These are phyloP conservation scores for Aphrocallistes beatrix DNA, from an alignment of 37 sponge, comb jelly and placozoan species.

Conservation along the genomic window DNA sequence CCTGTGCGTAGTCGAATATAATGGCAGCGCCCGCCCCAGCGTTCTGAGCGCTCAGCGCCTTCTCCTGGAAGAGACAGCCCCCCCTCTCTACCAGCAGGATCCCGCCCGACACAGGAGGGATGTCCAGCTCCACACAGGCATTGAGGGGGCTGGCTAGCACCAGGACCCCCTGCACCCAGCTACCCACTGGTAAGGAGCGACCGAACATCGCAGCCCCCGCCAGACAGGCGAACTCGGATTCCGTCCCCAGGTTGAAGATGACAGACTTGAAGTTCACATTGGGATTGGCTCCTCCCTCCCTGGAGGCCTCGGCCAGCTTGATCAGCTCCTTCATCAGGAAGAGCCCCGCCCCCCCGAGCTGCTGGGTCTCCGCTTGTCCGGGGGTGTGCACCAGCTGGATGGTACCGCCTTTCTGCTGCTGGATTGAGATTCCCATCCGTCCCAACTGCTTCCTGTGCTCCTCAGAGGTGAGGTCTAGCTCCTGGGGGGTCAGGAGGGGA, in stretches of 20 bases:
- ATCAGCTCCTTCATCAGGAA: conserved; percentile 55
- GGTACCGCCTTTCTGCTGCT: conserved; percentile 22
- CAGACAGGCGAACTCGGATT: not conserved
- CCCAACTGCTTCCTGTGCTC: conserved; percentile 32
- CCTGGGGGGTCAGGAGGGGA: not conserved
- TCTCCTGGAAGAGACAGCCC: conserved; percentile 73
- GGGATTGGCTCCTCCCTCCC: conserved; percentile 5
- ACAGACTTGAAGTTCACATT: conserved; percentile 21
- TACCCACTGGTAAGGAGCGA: conserved; percentile 25
- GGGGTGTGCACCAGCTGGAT: conserved; percentile 33
- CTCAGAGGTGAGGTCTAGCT: conserved; percentile 29
- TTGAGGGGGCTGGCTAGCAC: conserved; percentile 15
- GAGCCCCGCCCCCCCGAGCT: conserved; percentile 47
- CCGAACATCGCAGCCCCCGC: conserved; percentile 54
- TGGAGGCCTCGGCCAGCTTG: conserved; percentile 20
- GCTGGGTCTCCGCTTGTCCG: conserved; percentile 32
- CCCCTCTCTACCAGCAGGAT: conserved; percentile 58
- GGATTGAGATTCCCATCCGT: conserved; percentile 43
- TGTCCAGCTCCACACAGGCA: conserved; percentile 22
- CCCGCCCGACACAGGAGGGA: conserved; percentile 24
- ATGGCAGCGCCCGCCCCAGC: conserved; percentile 38
- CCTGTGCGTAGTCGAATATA: conserved; percentile 19
- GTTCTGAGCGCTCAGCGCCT: conserved; percentile 51
- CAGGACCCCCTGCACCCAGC: not conserved
- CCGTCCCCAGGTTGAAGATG: not conserved